Conservation (phyloP, 2,113 vertebrate species). For the Pseudolaguvia tuberculata region DNA sequence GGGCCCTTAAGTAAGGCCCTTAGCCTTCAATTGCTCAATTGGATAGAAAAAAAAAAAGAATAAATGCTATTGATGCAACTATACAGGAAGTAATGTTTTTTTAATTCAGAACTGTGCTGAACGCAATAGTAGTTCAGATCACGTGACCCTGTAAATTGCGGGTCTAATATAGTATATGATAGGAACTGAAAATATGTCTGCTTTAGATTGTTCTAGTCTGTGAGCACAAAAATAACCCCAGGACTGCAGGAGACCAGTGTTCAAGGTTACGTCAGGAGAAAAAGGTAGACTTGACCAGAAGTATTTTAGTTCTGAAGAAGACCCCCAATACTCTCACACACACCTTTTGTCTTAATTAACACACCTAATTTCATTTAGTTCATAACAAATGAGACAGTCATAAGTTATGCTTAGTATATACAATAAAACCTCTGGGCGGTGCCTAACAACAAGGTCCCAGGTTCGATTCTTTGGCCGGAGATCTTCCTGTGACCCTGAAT, state of each 20-base stretch:
- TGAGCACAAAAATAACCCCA: background rate
- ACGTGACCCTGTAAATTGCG: background rate
- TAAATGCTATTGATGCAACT: too few species aligned
- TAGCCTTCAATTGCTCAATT: too few species aligned
- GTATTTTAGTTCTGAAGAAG: background rate
- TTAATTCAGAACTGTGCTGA: background rate
- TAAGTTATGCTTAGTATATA: background rate
- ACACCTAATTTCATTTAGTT: background rate
- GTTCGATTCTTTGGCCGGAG: too few species aligned
- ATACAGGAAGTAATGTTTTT: background rate
- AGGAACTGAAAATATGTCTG: too few species aligned
- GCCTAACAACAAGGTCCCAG: too few species aligned
- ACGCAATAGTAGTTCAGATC: background rate
- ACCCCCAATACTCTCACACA: background rate
- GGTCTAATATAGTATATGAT: too few species aligned
- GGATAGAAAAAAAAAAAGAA: too few species aligned
- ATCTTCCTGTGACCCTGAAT: too few species aligned
- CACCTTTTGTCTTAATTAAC: background rate
- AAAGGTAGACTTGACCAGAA: background rate
- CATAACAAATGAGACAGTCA: background rate
- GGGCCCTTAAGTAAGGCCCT: too few species aligned
- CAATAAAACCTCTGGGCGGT: background rate
- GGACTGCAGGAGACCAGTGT: background rate
- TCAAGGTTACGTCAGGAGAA: background rate
- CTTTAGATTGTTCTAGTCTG: background rate